Base-by-base conservation (phyloP, 2,888 invertebrate species). In the Ceramica pisi region DNA sequence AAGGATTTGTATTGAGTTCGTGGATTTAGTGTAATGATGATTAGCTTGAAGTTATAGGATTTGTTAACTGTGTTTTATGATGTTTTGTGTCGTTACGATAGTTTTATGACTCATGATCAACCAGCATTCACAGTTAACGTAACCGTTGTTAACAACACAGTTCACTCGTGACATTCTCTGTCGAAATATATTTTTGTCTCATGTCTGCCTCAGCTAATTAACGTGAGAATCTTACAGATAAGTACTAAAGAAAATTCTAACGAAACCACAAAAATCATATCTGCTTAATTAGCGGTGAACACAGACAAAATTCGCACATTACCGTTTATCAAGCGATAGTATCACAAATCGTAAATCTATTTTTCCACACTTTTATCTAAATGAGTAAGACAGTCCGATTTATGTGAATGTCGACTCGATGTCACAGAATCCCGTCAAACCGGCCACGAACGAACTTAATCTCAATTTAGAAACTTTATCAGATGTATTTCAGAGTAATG, bases 301-400 rank as follows among this genome's bases (percentile, higher is more conserved):
- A 65, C 55, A 55, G 44, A 63, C 26, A 50, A 67, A 71, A 67
- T 63, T 80, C 59, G 71, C 80, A 76, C 79, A 68, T 70, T 63
- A 65, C 64, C 46, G 63, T 60, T 63, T 51, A 46, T 72, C 50
- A 72, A 70, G 10, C 44, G 81, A 79, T 73, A 70, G 6, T 69
- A 82, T 86, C 86, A 67, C 46, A 61, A 74, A 78, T 83, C 68
- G 68, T 86, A 85, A 82, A 82, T 84, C 72, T 74, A 67, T 79
- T 74, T 66, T 75, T 66, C 69, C 51, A 71, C 65, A 67, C 62
- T 78, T 76, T 75, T 80, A 83, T 75, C 83, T 85, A 76, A 80
- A 80, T 81, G 61, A 75, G 44, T 59, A n/a, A 74, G 75, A 74
- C 71, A 67, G 59, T 31, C n/a, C 71, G 68, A 71, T 81, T 84